Percentiles rank a stretch among this genome's conserved stretches.
Evolutionary conservation across 2,797 vertebrate species (phyloP).

Genomic region (Tympanoctomys barrerae): DNA sequence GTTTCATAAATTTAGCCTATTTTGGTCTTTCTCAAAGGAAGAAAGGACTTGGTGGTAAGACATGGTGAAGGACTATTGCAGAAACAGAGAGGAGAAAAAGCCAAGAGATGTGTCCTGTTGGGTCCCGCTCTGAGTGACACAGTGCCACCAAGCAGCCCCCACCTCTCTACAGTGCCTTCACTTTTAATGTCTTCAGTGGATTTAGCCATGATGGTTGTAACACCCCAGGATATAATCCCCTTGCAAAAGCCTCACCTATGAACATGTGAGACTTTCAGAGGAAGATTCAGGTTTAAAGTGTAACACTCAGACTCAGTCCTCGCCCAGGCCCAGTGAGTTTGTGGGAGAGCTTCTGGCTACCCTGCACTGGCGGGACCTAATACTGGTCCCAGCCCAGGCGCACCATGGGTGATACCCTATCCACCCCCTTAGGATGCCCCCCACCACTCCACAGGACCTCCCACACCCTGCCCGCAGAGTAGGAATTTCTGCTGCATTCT

Average conservation of each 20-base stretch:
- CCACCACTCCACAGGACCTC: too few relatives aligned
- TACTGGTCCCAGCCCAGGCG: too few relatives aligned
- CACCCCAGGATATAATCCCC: background rate
- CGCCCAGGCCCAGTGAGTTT: too few relatives aligned
- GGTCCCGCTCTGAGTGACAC: rapidly evolving
- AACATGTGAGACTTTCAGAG: background rate
- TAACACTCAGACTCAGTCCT: too few relatives aligned
- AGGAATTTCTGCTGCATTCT: too few relatives aligned
- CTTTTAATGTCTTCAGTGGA: background rate
- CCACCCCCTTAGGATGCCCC: too few relatives aligned
- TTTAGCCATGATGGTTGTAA: background rate
- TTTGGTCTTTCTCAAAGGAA: background rate
- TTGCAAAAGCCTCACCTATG: background rate
- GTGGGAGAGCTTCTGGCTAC: too few relatives aligned
- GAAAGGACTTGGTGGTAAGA: background rate
- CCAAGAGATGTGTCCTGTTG: background rate
- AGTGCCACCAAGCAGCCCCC: background rate
- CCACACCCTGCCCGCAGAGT: too few relatives aligned
- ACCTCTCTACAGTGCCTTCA: background rate
- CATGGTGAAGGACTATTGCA: background rate
- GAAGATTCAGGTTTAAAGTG: background rate
- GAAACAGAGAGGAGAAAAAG: background rate
- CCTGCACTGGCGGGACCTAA: too few relatives aligned
- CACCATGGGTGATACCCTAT: too few relatives aligned
- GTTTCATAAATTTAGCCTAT: background rate